These are phyloP conservation scores for Azemiops feae DNA, from an alignment of 2,113 vertebrate genomes.

Conservation along the genomic window DNA sequence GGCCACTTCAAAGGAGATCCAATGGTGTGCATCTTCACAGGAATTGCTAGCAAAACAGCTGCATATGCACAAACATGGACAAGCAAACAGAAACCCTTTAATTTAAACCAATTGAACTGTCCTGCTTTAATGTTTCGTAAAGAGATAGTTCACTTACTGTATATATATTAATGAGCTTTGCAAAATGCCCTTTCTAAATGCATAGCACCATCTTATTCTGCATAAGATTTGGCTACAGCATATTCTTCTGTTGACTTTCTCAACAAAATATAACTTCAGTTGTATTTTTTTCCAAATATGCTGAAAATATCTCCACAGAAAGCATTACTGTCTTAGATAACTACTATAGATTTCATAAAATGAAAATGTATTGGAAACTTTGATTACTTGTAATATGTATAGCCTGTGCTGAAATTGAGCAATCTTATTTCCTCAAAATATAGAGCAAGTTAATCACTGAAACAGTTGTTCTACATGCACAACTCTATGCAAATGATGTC, in stretches of 20 bases:
- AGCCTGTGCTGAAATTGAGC: background rate
- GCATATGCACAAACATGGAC: background rate
- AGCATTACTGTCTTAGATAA: background rate
- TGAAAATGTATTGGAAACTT: background rate
- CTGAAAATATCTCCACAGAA: background rate
- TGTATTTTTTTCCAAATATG: background rate
- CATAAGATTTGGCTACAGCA: background rate
- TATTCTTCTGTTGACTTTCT: background rate
- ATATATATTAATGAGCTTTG: background rate
- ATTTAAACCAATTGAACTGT: background rate
- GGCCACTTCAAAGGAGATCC: background rate
- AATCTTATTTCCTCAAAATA: background rate
- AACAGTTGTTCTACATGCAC: background rate
- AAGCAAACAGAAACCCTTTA: background rate
- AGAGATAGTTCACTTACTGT: background rate
- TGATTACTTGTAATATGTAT: background rate
- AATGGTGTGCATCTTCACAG: background rate
- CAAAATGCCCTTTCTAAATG: background rate
- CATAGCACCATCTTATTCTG: background rate
- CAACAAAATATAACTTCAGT: background rate
- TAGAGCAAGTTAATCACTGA: background rate
- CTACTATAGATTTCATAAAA: background rate
- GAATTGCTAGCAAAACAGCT: background rate
- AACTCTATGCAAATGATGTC: background rate
- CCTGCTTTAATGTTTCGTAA: background rate